These are phyloP conservation scores for Laupala kohalensis DNA, from an alignment of 1,140 invertebrate species.

Conservation along the genomic window DNA sequence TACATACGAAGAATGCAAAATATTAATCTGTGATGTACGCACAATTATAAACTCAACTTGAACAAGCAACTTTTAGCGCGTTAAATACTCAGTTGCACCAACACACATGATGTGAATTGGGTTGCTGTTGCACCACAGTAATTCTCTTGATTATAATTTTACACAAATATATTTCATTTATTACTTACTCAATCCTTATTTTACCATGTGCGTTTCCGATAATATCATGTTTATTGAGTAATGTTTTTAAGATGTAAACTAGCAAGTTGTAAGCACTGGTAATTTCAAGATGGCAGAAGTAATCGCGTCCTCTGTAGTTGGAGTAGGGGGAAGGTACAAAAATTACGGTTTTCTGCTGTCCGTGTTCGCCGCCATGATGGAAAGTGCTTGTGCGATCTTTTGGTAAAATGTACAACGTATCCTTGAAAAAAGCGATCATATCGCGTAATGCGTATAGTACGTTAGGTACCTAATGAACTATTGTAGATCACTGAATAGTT, in stretches of 20 bases:
- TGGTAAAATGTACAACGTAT: constrained; percentile 34
- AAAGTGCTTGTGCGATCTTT: constrained; percentile 36
- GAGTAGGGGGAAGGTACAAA: not conserved
- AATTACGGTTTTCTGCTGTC: not conserved
- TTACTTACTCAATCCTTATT: not conserved
- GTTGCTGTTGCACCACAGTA: not conserved
- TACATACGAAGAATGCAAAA: not conserved
- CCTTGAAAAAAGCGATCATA: constrained; percentile 34
- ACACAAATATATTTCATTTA: not conserved
- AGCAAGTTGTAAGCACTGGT: not conserved
- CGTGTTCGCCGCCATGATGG: constrained; percentile 38
- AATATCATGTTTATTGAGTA: not conserved
- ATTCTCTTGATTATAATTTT: not conserved
- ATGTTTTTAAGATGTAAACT: not conserved
- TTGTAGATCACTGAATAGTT: constrained; percentile 26
- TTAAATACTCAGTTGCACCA: not conserved
- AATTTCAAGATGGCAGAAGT: not conserved
- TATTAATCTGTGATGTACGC: not conserved
- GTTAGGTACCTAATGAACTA: constrained; percentile 36
- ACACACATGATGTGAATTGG: not conserved
- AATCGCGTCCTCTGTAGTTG: not conserved
- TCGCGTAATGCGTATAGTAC: constrained; percentile 33
- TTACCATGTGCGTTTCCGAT: too few species aligned
- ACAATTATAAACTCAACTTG: not conserved
- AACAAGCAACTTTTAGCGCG: not conserved